phyloP scores from a whole-genome alignment of 53 echinoderm and acorn worm species.

The Antedon mediterranea region DNA sequence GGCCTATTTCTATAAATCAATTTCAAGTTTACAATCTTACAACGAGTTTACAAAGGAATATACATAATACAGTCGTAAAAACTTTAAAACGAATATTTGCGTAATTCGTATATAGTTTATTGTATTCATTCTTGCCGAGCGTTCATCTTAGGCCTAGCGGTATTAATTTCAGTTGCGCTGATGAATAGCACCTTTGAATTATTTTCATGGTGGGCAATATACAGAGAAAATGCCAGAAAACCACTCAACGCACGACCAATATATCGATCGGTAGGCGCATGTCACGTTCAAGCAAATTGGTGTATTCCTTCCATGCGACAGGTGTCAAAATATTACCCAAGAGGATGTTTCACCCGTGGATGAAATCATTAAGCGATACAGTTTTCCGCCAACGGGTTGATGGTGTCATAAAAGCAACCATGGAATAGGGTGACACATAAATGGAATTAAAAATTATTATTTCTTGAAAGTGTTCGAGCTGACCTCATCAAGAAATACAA shows the following conservation, averaged over 20 bases:
- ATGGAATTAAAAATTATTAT: not conserved
- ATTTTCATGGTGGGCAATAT: not conserved
- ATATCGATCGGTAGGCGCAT: not conserved
- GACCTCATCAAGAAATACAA: not conserved
- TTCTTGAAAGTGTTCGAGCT: not conserved
- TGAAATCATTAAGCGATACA: not conserved
- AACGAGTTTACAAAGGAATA: no score
- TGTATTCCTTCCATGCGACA: not conserved
- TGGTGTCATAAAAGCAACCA: not conserved
- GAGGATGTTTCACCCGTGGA: not conserved
- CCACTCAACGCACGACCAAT: not conserved
- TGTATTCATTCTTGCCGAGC: no score
- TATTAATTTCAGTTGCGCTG: no score
- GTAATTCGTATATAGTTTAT: no score
- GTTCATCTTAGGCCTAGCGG: no score
- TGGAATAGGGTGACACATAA: not conserved
- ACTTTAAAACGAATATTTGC: no score
- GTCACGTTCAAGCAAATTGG: not conserved
- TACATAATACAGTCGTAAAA: no score
- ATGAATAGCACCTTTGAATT: not conserved
- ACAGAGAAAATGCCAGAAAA: not conserved
- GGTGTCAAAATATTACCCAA: not conserved
- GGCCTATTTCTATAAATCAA: no score
- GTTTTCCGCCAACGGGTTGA: not conserved
- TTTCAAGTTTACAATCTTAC: no score